A percentile compares a stretch with the other conserved stretches of the same genome.
These are phyloP conservation scores for Xiphorhynchus elegans DNA, from an alignment of 2,113 vertebrate genomes.

Conservation along the genomic window DNA sequence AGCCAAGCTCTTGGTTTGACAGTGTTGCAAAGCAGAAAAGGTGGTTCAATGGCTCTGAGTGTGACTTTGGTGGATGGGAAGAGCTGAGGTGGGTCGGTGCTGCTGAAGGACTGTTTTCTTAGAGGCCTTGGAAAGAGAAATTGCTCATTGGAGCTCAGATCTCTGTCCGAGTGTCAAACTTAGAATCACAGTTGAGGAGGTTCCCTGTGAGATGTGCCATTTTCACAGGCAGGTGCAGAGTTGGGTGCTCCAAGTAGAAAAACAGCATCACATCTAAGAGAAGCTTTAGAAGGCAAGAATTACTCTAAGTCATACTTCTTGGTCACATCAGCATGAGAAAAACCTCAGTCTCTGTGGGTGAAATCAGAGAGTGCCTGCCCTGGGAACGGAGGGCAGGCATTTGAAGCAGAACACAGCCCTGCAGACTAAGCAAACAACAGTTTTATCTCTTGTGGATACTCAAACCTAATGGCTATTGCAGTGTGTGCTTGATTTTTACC, in stretches of 20 bases:
- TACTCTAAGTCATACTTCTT: background rate
- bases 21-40: background rate
- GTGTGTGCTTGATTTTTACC: background rate
- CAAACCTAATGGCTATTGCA: background rate
- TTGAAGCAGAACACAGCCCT: background rate
- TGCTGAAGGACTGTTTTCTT: background rate
- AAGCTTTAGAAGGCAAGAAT: background rate
- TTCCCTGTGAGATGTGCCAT: accelerated
- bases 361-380: background rate
- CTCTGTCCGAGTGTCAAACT: background rate
- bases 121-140: background rate
- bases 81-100: background rate
- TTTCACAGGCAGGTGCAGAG: background rate
- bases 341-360: background rate
- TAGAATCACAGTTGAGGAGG: background rate
- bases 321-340: background rate
- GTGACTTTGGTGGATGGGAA: background rate
- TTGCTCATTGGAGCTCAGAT: background rate
- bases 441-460: background rate
- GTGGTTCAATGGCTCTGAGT: background rate
- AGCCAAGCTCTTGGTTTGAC: background rate
- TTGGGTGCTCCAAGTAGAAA: background rate
- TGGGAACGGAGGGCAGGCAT: background rate
- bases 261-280: accelerated
- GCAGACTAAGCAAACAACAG: background rate